Evolutionary conservation across 2,797 vertebrate species (phyloP), one percentile per base, ranked within the genome.

Genomic region (Mus minutoides): DNA sequence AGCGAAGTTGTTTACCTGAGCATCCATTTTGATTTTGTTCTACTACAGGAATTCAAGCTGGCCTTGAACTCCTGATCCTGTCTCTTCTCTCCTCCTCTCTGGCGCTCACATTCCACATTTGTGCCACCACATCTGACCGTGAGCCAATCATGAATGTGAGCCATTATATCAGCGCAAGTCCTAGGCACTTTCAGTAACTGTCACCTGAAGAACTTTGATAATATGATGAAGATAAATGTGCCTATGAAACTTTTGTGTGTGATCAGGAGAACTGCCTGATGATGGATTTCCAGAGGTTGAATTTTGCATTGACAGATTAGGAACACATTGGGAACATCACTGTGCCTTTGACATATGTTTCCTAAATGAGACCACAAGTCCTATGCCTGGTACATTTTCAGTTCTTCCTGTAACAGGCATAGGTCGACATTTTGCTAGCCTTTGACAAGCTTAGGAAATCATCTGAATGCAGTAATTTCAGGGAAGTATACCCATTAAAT

Each of bases 271-370:
- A 94, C 43, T 86, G 16, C 24, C 71, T 29, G 11, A 43, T 64
- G 62, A 24, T 43, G 10, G n/a, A 73, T 91, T 93, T 49, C 10
- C 26, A 91, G 62, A 43, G 78, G 21, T 31, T 83, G 43, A 91
- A n/a, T 95, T 95, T 79, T 52, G 64, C 37, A 43, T 87, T 87
- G 83, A 88, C 40, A 54, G n/a, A 76, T 34, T 46, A 95, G 31
- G 34, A 82, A 79, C 29, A 80, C 17, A 46, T 24, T 76, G 58
- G 88, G 16, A 62, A 77, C 34, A 69, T 37, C n/a, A 14, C 16
- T 77, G 6, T 24, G 29, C 21, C 37, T 78, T 75, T 60, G 62
- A 73, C 49, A 29, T 40, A 1, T 88, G 40, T 88, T 93, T 95
- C n/a, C 76, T 94, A 95, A 92, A 78, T 69, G 31, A 84, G 43